These are phyloP conservation scores for Neopipo cinnamomea DNA, from an alignment of 2,113 vertebrate genomes.

Conservation along the genomic window DNA sequence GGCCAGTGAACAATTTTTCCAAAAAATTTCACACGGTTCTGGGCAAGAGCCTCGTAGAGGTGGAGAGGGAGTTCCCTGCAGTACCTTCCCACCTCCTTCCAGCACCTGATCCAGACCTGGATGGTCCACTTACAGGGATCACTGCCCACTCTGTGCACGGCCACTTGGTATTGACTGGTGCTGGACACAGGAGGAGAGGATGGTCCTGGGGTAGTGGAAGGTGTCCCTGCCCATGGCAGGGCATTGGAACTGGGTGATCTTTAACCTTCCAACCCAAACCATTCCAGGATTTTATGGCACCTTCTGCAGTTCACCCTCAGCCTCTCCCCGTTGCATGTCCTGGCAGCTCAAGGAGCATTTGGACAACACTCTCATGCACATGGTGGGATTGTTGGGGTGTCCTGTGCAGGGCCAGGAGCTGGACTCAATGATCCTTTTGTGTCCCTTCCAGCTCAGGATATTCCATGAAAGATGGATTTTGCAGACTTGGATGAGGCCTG, in stretches of 20 bases:
- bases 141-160: not conserved
- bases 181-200: not conserved
- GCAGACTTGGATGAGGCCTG: not conserved
- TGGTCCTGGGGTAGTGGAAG: not conserved
- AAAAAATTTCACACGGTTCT: not conserved
- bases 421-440: not conserved
- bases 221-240: not conserved
- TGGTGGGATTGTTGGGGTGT: not conserved
- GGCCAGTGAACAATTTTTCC: not conserved
- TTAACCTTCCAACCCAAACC: not conserved
- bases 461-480: not conserved
- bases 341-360: not conserved
- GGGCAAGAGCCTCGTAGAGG: not conserved
- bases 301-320: not conserved
- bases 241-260: not conserved
- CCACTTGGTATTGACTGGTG: not conserved
- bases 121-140: not conserved
- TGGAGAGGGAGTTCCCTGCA: not conserved
- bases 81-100: not conserved
- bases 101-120: not conserved
- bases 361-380: not conserved
- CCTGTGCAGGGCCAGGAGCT: not conserved
- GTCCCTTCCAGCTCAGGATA: not conserved
- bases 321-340: fast-evolving
- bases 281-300: not conserved